Evolutionary conservation across 2,888 invertebrate genomes (phyloP).

Genomic region (Acleris cristana): DNA sequence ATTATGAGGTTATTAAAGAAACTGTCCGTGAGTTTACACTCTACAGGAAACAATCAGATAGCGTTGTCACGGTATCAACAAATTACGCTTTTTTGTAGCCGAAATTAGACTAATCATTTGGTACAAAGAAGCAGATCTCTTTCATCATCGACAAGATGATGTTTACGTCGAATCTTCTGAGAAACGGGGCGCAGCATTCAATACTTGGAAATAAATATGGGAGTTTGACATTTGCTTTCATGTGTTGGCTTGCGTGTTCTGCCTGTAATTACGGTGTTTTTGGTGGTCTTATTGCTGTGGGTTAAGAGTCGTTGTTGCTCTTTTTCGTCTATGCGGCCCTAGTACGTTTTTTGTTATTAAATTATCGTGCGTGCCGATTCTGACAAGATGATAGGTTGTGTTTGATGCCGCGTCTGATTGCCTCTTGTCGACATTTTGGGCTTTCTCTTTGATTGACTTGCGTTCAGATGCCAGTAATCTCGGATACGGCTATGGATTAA

Average conservation of each 20-base stretch:
- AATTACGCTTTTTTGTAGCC: constrained; percentile 69
- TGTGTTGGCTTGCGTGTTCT: constrained; percentile 78
- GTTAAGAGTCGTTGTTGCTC: constrained; percentile 66
- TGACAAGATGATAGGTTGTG: constrained; percentile 81
- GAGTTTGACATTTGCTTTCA: constrained; percentile 84
- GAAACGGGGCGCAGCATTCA: constrained; percentile 78
- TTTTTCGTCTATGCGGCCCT: constrained; percentile 61
- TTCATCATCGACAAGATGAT: constrained; percentile 83
- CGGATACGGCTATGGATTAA: neutral
- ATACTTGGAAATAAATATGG: constrained; percentile 84
- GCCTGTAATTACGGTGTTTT: constrained; percentile 72
- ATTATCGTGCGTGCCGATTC: constrained; percentile 83
- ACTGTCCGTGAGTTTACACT: constrained; percentile 4
- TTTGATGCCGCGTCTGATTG: constrained; percentile 81
- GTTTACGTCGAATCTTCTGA: constrained; percentile 79
- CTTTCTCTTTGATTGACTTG: constrained; percentile 82
- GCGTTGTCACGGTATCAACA: constrained; percentile 72
- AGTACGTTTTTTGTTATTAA: constrained; percentile 80
- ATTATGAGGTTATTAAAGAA: constrained; percentile 76
- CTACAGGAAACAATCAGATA: constrained; percentile 36
- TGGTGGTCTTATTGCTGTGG: constrained; percentile 56
- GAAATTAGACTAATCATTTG: constrained; percentile 81
- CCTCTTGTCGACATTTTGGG: constrained; percentile 79
- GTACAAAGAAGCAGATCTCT: constrained; percentile 82
- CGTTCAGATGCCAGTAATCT: constrained; percentile 54